Base-by-base conservation (phyloP, 2,113 vertebrate species). In the Notiomystis cincta region DNA sequence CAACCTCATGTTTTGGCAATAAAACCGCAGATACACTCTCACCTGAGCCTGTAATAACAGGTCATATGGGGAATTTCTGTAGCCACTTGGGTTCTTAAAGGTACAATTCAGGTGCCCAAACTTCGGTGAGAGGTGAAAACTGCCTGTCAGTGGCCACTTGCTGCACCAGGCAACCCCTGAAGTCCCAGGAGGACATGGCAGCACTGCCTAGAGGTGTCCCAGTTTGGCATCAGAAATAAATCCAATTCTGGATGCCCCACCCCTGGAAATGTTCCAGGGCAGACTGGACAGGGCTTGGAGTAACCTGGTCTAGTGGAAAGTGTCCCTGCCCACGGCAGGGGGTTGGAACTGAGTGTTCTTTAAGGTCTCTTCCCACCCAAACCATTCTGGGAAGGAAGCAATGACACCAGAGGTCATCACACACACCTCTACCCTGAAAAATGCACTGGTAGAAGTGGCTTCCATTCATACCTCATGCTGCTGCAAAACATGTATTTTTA, bases 41-140 rank as follows among this genome's bases (percentile, higher is more conserved):
- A 45, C 16, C 72, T 77, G 40, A 96, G 95, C 96, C 89, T 97
- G 96, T 97, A 96, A 9, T 61, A 95, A 96, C 95, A 97, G 89
- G 93, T 88, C 88, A 82, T 28, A 22, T 0, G 3, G 40, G 48
- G 72, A 90, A 69, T 40, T 48, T 92, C 61, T 53, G 67, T 83
- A 93, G 77, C 72, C 37, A 3, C 37, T 79, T 56, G 37, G 57
- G 56, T 70, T 81, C 93, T 88, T 62, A 20, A 78, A 88, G 85
- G 31, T 15, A 66, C 58, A 80, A 60, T 10, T 86, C 25, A 35
- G 40, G 40, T 25, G 28, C 31, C 30, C 44, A 11, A 48, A 54
- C 22, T 50, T 37, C 18, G 38, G 61, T 38, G 11, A 35, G 19
- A 54, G 66, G 45, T 28, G 42, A 16, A 33, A 42, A 57, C 22